Conservation (phyloP, 2,888 invertebrate genomes). For the Oeneis ivallda region DNA sequence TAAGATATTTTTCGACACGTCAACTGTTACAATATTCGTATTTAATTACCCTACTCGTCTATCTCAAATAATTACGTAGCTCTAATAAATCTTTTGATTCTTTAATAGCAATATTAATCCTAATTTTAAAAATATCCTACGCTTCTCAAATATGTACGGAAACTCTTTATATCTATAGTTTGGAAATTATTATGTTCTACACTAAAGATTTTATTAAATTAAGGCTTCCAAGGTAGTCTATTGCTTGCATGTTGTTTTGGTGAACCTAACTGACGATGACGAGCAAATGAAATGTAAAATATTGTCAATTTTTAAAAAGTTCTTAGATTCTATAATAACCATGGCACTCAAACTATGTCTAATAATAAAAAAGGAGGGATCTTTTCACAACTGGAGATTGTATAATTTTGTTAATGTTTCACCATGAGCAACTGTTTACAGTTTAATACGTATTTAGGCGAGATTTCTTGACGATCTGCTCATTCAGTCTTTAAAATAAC, state of each 20-base stretch:
- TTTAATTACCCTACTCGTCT: slow-evolving; percentile 66
- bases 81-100: slow-evolving; percentile 75
- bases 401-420: slow-evolving; percentile 44
- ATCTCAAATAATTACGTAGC: slow-evolving; percentile 64
- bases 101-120: slow-evolving; percentile 53
- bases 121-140: slow-evolving; percentile 47
- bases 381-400: slow-evolving; percentile 72
- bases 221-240: slow-evolving; percentile 36
- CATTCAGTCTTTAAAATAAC: slow-evolving; percentile 77
- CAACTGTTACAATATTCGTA: slow-evolving; percentile 47
- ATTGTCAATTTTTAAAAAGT: slow-evolving; percentile 72
- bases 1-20: slow-evolving; percentile 48
- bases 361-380: slow-evolving; percentile 79
- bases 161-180: slow-evolving; percentile 35
- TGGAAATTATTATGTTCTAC: slow-evolving; percentile 27
- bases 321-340: slow-evolving; percentile 68
- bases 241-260: slow-evolving; percentile 30
- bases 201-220: slow-evolving; percentile 36
- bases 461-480: slow-evolving; percentile 55
- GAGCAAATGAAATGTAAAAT: slow-evolving; percentile 51
- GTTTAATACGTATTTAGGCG: slow-evolving; percentile 58
- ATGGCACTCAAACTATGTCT: slow-evolving; percentile 79
- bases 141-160: slow-evolving; percentile 43
- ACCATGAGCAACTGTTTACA: slow-evolving; percentile 74
- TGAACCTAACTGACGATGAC: slow-evolving; percentile 31